These are phyloP conservation scores for Sporophila hypoxantha DNA, from an alignment of 2,113 vertebrate species.

Conservation along the genomic window DNA sequence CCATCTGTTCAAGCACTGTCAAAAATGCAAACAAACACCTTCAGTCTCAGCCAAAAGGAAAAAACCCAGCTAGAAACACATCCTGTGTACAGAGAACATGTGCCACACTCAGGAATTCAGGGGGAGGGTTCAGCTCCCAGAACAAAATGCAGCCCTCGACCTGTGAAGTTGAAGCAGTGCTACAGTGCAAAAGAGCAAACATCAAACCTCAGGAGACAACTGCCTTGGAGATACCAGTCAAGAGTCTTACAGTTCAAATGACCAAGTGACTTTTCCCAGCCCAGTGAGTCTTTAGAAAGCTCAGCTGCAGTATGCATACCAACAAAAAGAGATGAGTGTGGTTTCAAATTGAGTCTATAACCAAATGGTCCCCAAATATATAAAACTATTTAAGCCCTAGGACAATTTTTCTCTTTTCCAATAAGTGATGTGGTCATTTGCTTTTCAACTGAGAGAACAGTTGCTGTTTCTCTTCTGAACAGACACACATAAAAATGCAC, in stretches of 20 bases:
- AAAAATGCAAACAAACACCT: conserved; percentile 25
- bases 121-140: background rate
- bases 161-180: background rate
- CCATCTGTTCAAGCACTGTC: background rate
- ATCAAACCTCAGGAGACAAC: conserved; percentile 21
- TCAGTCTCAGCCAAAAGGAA: conserved; percentile 57
- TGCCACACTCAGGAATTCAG: background rate
- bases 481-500: background rate
- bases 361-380: background rate
- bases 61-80: background rate
- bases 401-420: background rate
- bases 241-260: conserved; percentile 50
- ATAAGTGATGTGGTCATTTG: conserved; percentile 29
- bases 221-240: background rate
- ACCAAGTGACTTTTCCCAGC: conserved; percentile 8
- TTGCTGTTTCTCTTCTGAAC: conserved; percentile 29
- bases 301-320: background rate
- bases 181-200: conserved; percentile 6
- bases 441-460: conserved; percentile 46
- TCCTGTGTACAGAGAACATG: conserved; percentile 4
- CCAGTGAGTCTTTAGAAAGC: background rate
- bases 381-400: background rate
- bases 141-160: background rate
- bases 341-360: background rate
- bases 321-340: background rate